Percentiles rank a stretch among this genome's conserved stretches.
Evolutionary conservation across 2,888 invertebrate species (phyloP).

Genomic region (Drosophila vallismaia): DNA sequence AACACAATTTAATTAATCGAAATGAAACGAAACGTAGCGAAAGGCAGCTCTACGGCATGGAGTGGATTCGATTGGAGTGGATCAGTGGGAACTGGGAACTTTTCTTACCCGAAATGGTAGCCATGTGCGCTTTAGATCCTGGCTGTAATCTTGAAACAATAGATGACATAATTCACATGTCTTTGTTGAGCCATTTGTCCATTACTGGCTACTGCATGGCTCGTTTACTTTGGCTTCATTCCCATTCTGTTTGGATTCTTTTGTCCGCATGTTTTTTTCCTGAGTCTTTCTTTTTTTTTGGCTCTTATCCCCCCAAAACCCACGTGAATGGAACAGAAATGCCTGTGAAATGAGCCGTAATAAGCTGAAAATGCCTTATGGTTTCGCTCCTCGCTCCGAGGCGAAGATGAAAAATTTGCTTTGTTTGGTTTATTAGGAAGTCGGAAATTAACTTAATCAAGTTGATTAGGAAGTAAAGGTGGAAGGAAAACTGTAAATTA

Average conservation of each 20-base stretch:
- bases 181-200: constrained; percentile 35
- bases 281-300: constrained; percentile 9
- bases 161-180: constrained; percentile 42
- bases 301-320: constrained; percentile 7
- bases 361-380: constrained; percentile 53
- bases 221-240: constrained; percentile 46
- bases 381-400: constrained; percentile 22
- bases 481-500: no score
- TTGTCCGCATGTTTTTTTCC: constrained; percentile 24
- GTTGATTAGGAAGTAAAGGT: neutral
- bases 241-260: constrained; percentile 27
- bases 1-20: constrained; percentile 63
- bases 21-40: constrained; percentile 18
- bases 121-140: constrained; percentile 18
- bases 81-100: neutral
- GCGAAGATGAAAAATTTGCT: constrained; percentile 29
- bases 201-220: constrained; percentile 43
- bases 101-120: neutral
- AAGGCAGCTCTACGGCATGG: neutral
- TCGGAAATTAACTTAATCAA: constrained; percentile 30
- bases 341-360: constrained; percentile 62
- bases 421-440: constrained; percentile 24
- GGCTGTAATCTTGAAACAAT: constrained; percentile 44
- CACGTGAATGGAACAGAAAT: constrained; percentile 23
- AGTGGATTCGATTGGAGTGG: neutral